Conservation (phyloP, 2,888 invertebrate genomes). For the Boloria euphrosyne region DNA sequence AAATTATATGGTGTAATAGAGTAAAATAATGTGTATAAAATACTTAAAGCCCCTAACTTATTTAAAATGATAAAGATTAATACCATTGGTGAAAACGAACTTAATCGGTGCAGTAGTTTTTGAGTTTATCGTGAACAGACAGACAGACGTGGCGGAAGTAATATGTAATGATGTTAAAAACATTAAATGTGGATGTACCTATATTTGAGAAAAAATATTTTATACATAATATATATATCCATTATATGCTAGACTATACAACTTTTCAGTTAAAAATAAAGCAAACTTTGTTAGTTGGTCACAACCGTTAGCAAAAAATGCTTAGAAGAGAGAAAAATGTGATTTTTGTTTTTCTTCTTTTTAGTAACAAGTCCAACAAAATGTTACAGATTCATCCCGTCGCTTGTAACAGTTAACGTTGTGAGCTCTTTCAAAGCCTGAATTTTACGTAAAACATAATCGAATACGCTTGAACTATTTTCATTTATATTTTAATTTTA, state of each 20-base stretch:
- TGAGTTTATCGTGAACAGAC: too few relatives aligned
- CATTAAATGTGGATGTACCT: too few relatives aligned
- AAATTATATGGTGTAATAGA: too few relatives aligned
- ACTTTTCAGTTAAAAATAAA: not conserved
- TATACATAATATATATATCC: too few relatives aligned
- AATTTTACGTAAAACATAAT: conserved; percentile 16
- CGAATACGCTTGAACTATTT: conserved; percentile 11
- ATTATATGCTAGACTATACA: not conserved
- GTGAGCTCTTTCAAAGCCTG: conserved; percentile 17
- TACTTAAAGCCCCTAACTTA: too few relatives aligned
- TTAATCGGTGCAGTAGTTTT: too few relatives aligned
- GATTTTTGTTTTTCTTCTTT: conserved; percentile 27
- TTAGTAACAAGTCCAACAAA: conserved; percentile 21
- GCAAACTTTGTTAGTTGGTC: conserved; percentile 3
- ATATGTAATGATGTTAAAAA: too few relatives aligned
- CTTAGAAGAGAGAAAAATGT: conserved; percentile 12
- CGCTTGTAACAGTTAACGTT: conserved; percentile 23
- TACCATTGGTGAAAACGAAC: too few relatives aligned
- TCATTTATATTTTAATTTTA: not conserved
- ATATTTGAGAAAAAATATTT: too few relatives aligned
- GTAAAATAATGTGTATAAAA: too few relatives aligned
- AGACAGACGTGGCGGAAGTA: too few relatives aligned
- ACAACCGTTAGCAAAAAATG: conserved; percentile 12
- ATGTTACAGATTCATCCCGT: conserved; percentile 27
- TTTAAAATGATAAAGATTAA: too few relatives aligned